Evolutionary conservation across 2,797 vertebrate species (phyloP), one percentile per base, ranked within the genome.

Genomic region (Anguilla marmorata): DNA sequence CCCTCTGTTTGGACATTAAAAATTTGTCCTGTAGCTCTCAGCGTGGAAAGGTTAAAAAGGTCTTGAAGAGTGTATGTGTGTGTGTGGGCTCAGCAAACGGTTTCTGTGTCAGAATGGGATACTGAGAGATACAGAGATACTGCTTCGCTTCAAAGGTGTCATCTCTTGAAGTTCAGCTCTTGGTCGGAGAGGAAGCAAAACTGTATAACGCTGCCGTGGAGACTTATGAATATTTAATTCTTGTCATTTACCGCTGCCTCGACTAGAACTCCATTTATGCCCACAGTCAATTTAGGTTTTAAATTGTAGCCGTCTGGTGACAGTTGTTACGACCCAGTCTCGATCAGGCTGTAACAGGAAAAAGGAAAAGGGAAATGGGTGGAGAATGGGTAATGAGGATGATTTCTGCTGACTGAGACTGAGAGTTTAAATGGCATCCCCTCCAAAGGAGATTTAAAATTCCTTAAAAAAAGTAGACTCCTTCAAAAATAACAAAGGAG

Each of bases 151-250:
- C 69, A 76, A 56, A 27, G 2, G 41, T 80, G 45, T 76, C 14
- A 7, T 74, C 72, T 4, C 7, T 41, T 24, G 33, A 76, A 76
- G 37, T 76, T 41, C 2, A 41, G 2, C 30, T 41, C 33, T 14
- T 41, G 19, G 74, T 76, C 3, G 86, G 85, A 82, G 88, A 88
- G 58, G 41, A 41, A 85, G 12, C 21, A n/a, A 74, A 19, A 7
- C 30, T 33, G 52, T 87, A 90, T 91, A 45, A 89, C 90, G 87
- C 41, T n/a, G 9, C 63, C 33, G 37, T 85, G 58, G 41, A 84
- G 60, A 80, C 86, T 90, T 86, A 89, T 89, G 83, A 89, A 91
- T 91, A 90, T 92, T 91, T 88, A 90, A 63, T 88, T 21, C 24
- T 66, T 9, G 79, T 90, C 89, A 90, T 89, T 90, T 88, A 90